These are phyloP conservation scores for Poecilobothrus nobilitatus DNA, from an alignment of 2,888 invertebrate genomes.

Conservation along the genomic window DNA sequence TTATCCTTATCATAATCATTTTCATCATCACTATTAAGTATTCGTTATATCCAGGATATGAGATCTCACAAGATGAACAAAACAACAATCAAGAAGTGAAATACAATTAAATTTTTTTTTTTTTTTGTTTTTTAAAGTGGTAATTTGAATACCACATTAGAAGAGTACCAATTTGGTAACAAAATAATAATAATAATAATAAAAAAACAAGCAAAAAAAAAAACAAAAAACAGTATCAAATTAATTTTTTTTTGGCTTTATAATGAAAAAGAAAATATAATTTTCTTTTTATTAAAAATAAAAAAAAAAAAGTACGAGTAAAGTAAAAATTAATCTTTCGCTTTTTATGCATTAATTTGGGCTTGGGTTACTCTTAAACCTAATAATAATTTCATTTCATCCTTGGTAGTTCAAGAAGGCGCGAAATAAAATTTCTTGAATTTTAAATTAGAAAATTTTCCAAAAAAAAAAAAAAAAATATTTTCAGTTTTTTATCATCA, in stretches of 20 bases:
- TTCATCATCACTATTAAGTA: not conserved
- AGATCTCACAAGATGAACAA: not conserved
- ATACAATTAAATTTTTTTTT: not conserved
- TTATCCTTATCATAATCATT: not conserved
- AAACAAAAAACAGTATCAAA: not conserved
- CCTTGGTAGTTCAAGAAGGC: not conserved
- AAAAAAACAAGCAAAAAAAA: not conserved
- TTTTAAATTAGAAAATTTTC: not conserved
- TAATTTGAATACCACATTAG: constrained; percentile 6
- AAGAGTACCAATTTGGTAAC: not conserved
- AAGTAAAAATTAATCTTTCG: not conserved
- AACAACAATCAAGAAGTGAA: not conserved
- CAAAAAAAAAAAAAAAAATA: not conserved
- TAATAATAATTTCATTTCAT: not conserved
- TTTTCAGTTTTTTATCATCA: not conserved
- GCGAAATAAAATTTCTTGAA: not conserved
- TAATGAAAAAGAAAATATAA: too few relatives aligned
- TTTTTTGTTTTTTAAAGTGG: not conserved
- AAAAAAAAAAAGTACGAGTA: too few relatives aligned
- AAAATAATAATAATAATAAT: not conserved
- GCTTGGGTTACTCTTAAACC: not conserved
- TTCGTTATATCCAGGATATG: not conserved
- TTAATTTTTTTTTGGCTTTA: not conserved
- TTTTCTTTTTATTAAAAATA: not conserved
- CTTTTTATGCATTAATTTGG: constrained; percentile 2